Evolutionary conservation across 23 tunicate species (phyloP), one percentile per base, ranked within the genome.

Genomic region (Trididemnum clinides): DNA sequence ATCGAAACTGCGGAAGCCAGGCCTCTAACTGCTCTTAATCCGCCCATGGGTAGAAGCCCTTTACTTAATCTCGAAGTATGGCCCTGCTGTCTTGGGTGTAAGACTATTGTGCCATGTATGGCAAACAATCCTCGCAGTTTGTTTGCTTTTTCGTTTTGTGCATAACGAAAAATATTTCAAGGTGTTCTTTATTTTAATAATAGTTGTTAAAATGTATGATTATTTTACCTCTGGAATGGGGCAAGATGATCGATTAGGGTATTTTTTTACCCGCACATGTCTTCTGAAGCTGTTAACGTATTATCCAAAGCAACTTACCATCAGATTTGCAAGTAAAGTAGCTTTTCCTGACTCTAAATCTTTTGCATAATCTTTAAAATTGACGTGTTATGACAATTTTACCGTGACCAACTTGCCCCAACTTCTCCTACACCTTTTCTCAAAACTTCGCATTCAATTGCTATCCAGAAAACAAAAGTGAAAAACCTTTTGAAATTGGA

Each of bases 351-450:
- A 22, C 23, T 19, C 28, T 62, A 5, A 22, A 12, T 12, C 15
- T 19, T 62, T 12, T 62, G 23, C 28, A 12, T 12, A 19, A 62
- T 12, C 15, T 22, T 62, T 62, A 5, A 22, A 26, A 62, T 62
- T 62, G 15, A 12, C 15, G 15, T 18, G 23, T 12, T 20, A 62
- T 62, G 15, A 12, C 26, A 12, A 21, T 22, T 26, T 62, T 62
- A 62, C 23, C 23, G 27, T 62, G 69, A 62, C n/a, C 69, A 62
- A 12, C 69, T 62, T 12, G 69, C 69, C 69, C 69, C 69, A 62
- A 4, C 69, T 62, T 62, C 69, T 26, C 69, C 69, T 62, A 62
- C 69, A 62, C 23, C 15, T 7, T 44, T 44, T 44, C 12, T 10
- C 15, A 44, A 44, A 10, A 7, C 54, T 44, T 44, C n/a, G n/a